Evolutionary conservation across 2,113 vertebrate species (phyloP).

Genomic region (Pseudonaja textilis): DNA sequence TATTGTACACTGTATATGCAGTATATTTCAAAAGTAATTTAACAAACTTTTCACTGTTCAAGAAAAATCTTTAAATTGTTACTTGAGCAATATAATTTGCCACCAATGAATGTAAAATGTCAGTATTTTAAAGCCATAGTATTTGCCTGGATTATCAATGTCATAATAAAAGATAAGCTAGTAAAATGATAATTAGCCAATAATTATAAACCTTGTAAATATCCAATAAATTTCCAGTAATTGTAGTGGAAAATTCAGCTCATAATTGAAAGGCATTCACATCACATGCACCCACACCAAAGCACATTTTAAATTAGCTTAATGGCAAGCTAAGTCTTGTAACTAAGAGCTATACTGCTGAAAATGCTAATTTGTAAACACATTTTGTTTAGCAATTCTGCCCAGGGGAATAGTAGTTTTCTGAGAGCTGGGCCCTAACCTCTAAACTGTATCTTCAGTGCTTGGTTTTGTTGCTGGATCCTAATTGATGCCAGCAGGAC

Average conservation of each 20-base stretch:
- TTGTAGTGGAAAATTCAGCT: constrained; percentile 30
- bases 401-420: constrained; percentile 46
- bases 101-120: not conserved
- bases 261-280: not conserved
- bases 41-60: not conserved
- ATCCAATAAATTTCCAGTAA: not conserved
- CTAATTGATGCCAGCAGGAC: not conserved
- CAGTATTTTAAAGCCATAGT: not conserved
- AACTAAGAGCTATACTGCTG: constrained; percentile 32
- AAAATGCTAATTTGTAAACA: constrained; percentile 57
- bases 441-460: not conserved
- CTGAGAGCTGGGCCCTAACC: constrained; percentile 25
- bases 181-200: not conserved
- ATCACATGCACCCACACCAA: not conserved
- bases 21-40: not conserved
- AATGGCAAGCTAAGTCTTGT: constrained; percentile 29
- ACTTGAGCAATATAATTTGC: not conserved
- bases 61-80: not conserved
- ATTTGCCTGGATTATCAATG: not conserved
- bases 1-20: not conserved
- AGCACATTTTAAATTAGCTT: constrained; percentile 45
- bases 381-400: constrained; percentile 42
- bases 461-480: not conserved
- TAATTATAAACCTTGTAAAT: not conserved
- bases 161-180: not conserved